Evolutionary conservation across 2,888 invertebrate genomes (phyloP).

Genomic region (Apamea monoglypha): DNA sequence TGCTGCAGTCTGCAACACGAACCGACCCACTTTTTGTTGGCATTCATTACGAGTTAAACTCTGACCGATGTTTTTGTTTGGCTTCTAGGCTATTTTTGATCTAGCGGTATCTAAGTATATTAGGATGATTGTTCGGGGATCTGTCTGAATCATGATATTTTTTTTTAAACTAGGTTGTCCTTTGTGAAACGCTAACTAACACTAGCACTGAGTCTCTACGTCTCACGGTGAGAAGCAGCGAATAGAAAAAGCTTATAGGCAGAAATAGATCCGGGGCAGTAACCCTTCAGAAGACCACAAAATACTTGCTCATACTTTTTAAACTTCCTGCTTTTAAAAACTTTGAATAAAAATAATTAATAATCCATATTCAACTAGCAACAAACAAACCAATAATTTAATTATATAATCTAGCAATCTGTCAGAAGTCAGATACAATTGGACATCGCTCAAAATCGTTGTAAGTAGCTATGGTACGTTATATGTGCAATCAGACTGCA

Average conservation of each 20-base stretch:
- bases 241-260: background rate
- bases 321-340: background rate
- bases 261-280: background rate
- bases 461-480: background rate
- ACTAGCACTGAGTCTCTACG: background rate
- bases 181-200: background rate
- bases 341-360: background rate
- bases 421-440: background rate
- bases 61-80: conserved; percentile 42
- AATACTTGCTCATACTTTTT: background rate
- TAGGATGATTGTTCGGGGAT: background rate
- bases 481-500: conserved; percentile 6
- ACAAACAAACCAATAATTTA: background rate
- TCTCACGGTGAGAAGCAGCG: background rate
- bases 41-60: conserved; percentile 31
- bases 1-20: conserved; percentile 44
- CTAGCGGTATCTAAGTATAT: conserved; percentile 29
- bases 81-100: conserved; percentile 7
- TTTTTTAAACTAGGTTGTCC: background rate
- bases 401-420: background rate
- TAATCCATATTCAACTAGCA: background rate
- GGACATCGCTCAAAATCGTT: background rate
- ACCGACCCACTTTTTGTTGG: conserved; percentile 31
- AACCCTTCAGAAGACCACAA: background rate
- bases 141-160: background rate